These are phyloP conservation scores for Cydia fagiglandana DNA, from an alignment of 1,140 invertebrate species.

Conservation along the genomic window DNA sequence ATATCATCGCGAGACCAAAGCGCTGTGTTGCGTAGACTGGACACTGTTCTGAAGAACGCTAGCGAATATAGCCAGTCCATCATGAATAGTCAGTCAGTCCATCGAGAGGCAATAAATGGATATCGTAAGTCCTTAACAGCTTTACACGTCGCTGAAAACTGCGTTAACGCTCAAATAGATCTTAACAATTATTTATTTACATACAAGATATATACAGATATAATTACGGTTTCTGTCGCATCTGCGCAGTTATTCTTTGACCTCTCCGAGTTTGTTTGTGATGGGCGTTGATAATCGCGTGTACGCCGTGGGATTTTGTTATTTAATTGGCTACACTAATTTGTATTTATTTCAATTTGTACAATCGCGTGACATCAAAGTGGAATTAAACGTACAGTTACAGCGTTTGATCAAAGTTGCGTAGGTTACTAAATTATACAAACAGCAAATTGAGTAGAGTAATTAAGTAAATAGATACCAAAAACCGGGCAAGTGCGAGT, in stretches of 20 bases:
- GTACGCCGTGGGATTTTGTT: conserved; percentile 17
- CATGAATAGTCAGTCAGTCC: too few relatives aligned
- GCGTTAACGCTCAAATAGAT: too few relatives aligned
- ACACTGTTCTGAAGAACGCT: neutral
- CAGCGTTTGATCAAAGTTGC: neutral
- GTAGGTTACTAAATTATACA: neutral
- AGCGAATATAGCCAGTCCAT: too few relatives aligned
- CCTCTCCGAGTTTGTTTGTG: conserved; percentile 3
- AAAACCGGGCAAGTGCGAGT: too few relatives aligned
- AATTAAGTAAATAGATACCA: too few relatives aligned
- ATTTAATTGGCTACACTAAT: conserved; percentile 20
- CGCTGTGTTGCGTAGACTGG: neutral
- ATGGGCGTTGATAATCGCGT: conserved; percentile 22
- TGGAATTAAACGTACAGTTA: neutral
- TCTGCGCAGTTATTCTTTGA: neutral
- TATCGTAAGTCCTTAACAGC: too few relatives aligned
- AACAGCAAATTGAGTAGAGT: too few relatives aligned
- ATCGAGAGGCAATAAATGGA: too few relatives aligned
- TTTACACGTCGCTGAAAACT: too few relatives aligned
- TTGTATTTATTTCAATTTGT: conserved; percentile 25
- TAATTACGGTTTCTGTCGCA: neutral
- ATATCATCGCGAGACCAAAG: conserved; percentile 32
- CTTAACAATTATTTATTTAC: too few relatives aligned
- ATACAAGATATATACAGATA: too few relatives aligned
- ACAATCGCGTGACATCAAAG: conserved; percentile 9